Percentiles rank a stretch among this genome's conserved stretches.
phyloP scores from a whole-genome alignment of 2,113 vertebrate genomes.

The Uria aalge region DNA sequence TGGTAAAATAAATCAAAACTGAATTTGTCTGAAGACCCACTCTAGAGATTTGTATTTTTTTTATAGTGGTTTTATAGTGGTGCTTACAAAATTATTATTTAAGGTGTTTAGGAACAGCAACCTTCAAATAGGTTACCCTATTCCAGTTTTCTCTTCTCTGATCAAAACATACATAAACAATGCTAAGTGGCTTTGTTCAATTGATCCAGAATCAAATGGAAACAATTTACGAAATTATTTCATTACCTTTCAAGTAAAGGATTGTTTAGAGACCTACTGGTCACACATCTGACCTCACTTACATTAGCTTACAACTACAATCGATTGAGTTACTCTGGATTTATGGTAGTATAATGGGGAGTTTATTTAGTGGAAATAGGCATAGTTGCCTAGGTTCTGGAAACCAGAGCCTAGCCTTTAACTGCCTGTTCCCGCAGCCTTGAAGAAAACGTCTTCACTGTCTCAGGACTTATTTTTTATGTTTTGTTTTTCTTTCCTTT shows the following conservation, averaged over 20 bases:
- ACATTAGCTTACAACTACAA: background rate
- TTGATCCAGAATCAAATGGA: background rate
- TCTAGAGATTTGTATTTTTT: background rate
- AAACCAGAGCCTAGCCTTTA: background rate
- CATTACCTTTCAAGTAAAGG: conserved; percentile 1
- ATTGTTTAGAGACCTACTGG: background rate
- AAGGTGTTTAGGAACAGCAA: background rate
- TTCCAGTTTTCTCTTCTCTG: background rate
- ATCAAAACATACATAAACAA: background rate
- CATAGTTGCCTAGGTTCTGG: background rate
- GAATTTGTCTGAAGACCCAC: background rate
- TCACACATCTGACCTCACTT: background rate
- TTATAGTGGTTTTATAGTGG: too few species aligned
- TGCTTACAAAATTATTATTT: background rate
- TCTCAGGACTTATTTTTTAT: background rate
- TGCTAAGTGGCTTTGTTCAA: conserved; percentile 4
- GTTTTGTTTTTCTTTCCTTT: background rate
- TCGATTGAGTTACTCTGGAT: background rate
- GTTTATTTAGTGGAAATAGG: background rate
- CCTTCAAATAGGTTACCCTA: background rate
- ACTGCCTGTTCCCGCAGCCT: background rate
- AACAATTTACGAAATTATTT: background rate
- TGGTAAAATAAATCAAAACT: background rate
- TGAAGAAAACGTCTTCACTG: background rate
- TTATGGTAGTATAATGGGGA: background rate